Conservation (phyloP, 2,797 vertebrate genomes). For the Calcarius lapponicus region DNA sequence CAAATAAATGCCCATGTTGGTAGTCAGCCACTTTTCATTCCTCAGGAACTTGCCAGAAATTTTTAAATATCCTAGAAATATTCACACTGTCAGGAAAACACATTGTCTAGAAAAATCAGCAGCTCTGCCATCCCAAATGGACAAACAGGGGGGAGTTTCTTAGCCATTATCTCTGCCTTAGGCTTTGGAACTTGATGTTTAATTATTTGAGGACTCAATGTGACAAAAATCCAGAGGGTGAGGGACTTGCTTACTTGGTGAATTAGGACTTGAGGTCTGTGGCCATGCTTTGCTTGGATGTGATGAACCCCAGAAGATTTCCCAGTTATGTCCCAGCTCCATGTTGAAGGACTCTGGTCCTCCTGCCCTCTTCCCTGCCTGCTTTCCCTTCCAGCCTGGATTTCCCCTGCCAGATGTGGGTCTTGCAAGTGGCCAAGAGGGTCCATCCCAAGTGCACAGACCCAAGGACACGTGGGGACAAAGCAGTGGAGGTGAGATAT, state of each 20-base stretch:
- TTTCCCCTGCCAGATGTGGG: neutral
- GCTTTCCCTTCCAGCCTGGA: neutral
- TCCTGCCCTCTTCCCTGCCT: neutral
- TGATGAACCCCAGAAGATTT: neutral
- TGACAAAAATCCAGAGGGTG: neutral
- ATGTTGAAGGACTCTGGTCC: rapidly evolving
- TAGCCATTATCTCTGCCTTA: neutral
- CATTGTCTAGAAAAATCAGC: neutral
- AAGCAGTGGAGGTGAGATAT: neutral
- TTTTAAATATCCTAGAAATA: neutral
- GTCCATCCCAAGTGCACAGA: rapidly evolving
- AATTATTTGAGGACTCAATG: neutral
- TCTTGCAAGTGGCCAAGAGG: rapidly evolving
- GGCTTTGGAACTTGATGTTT: neutral
- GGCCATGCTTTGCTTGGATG: neutral
- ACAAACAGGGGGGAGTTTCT: rapidly evolving
- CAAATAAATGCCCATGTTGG: neutral
- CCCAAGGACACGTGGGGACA: rapidly evolving
- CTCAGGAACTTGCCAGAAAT: neutral
- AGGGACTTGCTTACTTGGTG: neutral
- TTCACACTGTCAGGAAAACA: neutral
- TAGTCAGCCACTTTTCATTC: neutral
- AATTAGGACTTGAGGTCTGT: neutral
- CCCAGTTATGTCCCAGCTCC: neutral
- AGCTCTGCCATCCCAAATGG: neutral